These are phyloP conservation scores for Sander vitreus DNA, from an alignment of 2,113 vertebrate species.

Conservation along the genomic window DNA sequence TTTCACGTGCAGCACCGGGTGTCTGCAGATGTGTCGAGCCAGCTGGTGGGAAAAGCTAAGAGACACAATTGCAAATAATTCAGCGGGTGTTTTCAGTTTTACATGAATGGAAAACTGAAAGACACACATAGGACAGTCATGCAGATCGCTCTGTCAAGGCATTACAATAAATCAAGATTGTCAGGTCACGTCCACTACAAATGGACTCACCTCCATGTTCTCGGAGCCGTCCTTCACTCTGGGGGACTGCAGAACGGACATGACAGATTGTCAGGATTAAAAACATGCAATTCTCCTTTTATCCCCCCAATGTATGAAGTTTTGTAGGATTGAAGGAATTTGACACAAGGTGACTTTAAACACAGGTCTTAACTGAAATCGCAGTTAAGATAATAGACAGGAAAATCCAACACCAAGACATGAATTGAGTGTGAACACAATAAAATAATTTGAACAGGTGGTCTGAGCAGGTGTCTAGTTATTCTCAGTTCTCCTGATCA, in stretches of 20 bases:
- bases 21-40: conserved; percentile 85
- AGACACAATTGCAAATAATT: conserved; percentile 2
- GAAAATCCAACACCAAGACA: conserved; percentile 62
- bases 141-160: conserved; percentile 53
- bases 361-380: conserved; percentile 33
- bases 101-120: not conserved
- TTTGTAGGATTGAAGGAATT: conserved; percentile 63
- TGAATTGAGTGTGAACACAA: conserved; percentile 15
- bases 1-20: conserved; percentile 80
- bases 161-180: conserved; percentile 54
- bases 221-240: conserved; percentile 95
- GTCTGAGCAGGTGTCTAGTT: conserved; percentile 4
- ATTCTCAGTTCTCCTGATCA: not conserved
- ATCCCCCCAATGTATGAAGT: conserved; percentile 39
- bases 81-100: not conserved
- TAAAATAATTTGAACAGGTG: not conserved
- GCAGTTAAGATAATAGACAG: conserved; percentile 43
- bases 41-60: conserved; percentile 74
- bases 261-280: conserved; percentile 81
- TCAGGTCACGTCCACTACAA: conserved; percentile 69
- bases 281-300: conserved; percentile 69
- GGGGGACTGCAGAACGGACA: conserved; percentile 91
- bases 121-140: conserved; percentile 61
- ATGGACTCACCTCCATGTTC: conserved; percentile 90
- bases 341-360: conserved; percentile 44